Base-by-base conservation (phyloP, 2,888 invertebrate genomes). In the Plebejus anna region DNA sequence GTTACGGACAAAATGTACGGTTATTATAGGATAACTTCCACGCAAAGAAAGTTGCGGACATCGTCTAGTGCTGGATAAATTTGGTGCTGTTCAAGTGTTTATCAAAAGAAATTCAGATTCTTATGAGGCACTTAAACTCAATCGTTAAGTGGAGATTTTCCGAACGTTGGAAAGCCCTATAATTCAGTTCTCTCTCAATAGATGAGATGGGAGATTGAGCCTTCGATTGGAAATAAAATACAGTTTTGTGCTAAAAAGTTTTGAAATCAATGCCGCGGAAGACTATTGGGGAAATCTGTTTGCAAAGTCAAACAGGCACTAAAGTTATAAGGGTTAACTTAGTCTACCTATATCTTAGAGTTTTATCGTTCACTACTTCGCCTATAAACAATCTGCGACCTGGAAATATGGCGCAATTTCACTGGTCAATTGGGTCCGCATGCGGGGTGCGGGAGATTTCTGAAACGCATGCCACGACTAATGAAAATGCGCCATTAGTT, bases 181-280 rank as follows among this genome's bases (percentile, higher is more conserved):
- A 66, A 66, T 66, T 66, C 16, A 36, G 32, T 66, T 66, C 66
- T 66, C 32, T 66, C 66, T 36, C 32, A 66, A 36, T 66, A 36
- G 66, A 66, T 32, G 13, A 66, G 66, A 66, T 66, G 66, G 66
- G 32, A 66, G 66, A 66, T 36, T 66, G 66, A 66, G 66, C 66
- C 66, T 13, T 66, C 66, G 66, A 36, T 66, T 66, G 66, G 66
- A 66, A 66, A 66, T 66, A 66, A 66, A 66, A 36, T 66, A 66
- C 66, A 66, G 32, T 66, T 66, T 66, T 66, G 66, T 16, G 66
- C 32, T 66, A 36, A 66, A 66, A 66, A 32, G 66, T 66, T 66
- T 16, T 66, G 66, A 66, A 66, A 66, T 13, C 66, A 66, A 66
- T 66, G 66, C 66, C 66, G 66, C 66, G 66, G 66, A 66, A 66